Evolutionary conservation across 2,113 vertebrate genomes (phyloP), one percentile per base, ranked within the genome.

Genomic region (Cygnus atratus): DNA sequence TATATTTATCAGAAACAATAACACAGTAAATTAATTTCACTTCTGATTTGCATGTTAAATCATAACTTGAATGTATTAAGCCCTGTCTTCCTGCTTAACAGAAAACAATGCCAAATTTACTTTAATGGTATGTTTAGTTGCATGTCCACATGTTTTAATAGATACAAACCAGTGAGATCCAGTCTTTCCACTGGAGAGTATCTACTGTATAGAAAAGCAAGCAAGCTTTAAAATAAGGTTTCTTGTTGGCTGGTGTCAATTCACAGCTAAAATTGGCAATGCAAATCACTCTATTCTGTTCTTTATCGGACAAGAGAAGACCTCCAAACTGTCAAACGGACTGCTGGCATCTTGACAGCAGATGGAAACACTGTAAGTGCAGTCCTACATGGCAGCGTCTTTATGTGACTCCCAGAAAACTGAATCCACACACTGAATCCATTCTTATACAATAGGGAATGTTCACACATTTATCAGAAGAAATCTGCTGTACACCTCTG

Each of bases 311-410:
- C 73, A 89, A 86, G 84, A 95, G 84, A 88, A 96, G 58, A 66
- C 50, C 87, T 89, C 84, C 55, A 85, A 89, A 94, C 66, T 88
- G 70, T 84, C 92, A 75, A 57, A 93, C 39, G 76, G 62, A 35
- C 84, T 81, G 74, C 88, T 94, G 88, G 88, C 80, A 83, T 75
- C 79, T 67, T 77, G 83, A 88, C 85, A 94, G 92, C 88, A 82
- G 76, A 86, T 48, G 68, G 65, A 90, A 91, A 41, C 39, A 76
- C 76, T 80, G 43, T 48, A 81, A 95, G 57, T 59, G 46, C 75
- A 84, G 87, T 93, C 84, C 76, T 78, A 41, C 57, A 93, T 8
- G 85, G 73, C 92, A 81, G 79, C 26, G 41, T 73, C 92, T 93
- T 75, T 74, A 94, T 72, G 50, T 55, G 87, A 80, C 90, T 92